Percentiles rank a stretch among this genome's conserved stretches.
Evolutionary conservation across 2,797 vertebrate genomes (phyloP).

Genomic region (Brachymystax lenok): DNA sequence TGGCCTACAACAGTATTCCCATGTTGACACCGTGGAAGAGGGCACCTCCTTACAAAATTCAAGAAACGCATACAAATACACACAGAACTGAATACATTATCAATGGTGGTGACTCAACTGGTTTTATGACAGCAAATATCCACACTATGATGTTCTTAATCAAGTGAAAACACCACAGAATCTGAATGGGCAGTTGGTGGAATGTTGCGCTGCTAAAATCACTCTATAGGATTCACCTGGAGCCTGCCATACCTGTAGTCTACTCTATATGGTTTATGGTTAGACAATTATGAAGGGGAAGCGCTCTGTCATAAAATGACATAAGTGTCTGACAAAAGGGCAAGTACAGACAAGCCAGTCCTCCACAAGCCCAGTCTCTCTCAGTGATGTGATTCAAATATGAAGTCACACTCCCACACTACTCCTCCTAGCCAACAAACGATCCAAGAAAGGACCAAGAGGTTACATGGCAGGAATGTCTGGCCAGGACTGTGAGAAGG

Average conservation of each 20-base stretch:
- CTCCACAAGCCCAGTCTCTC: neutral
- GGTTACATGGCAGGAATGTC: slow-evolving; percentile 7
- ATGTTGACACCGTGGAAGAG: neutral
- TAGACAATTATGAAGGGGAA: neutral
- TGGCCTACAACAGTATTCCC: slow-evolving; percentile 5
- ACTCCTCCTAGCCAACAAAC: neutral
- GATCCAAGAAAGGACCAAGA: neutral
- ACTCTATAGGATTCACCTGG: neutral
- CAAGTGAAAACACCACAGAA: neutral
- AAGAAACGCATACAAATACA: too few relatives aligned
- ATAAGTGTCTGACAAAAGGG: slow-evolving; percentile 13
- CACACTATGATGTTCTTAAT: too few relatives aligned
- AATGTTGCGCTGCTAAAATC: neutral
- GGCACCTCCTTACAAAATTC: too few relatives aligned
- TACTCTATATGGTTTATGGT: neutral
- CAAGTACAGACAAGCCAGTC: slow-evolving; percentile 34
- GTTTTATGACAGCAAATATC: neutral
- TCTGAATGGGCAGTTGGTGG: neutral
- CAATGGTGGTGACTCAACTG: neutral
- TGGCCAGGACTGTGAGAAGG: neutral
- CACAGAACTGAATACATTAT: neutral
- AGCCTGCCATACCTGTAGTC: too few relatives aligned
- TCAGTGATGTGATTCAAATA: neutral
- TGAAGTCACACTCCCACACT: slow-evolving; percentile 1
- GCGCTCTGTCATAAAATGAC: neutral